Base-by-base conservation (phyloP, 2,888 invertebrate species). In the Steinernema scapterisci region DNA sequence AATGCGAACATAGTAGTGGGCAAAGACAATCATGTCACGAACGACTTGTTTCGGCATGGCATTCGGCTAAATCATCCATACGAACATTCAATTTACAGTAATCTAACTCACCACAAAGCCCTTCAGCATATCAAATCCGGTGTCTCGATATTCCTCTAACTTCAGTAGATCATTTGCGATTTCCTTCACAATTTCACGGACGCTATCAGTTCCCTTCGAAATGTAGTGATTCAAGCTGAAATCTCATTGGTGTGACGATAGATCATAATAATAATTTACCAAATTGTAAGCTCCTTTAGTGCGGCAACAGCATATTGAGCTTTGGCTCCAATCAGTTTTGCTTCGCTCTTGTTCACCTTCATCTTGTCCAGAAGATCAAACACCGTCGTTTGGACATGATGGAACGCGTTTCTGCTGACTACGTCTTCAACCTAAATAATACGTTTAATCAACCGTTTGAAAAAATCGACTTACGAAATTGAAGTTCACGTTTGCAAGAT, bases 321-420 rank as follows among this genome's bases (percentile, higher is more conserved):
- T 80, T 89, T 89, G 78, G 82, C 45, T 1, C 82, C 85, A 95
- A 95, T 97, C 45, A 92, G 89, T 5, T 91, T 89, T 78, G 92
- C 91, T 87, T 93, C 93, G 87, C 93, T 93, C 89, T 95, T 96
- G 87, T 97, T 95, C 70, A 92, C 91, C 81, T 90, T 89, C 86
- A 95, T 92, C 92, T 93, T 92, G 86, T 94, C 94, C 87, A 91
- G 92, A 87, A 92, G 93, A 78, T 91, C 73, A 23, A 76, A 75
- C n/a, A 96, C 91, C 89, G 95, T 93, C 83, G 94, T 93, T 89
- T 97, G 95, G 9, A 96, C 93, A 89, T 94, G 94, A 89, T 97
- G 95, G 89, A 97, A 79, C 9, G 74, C 71, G 11, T 63, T 52
- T n/a, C 46, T 73, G n/a, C 71, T 46, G 71, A 75, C 21, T 19